Evolutionary conservation across 2,888 invertebrate genomes (phyloP).

Genomic region (Cheilosia impressa): DNA sequence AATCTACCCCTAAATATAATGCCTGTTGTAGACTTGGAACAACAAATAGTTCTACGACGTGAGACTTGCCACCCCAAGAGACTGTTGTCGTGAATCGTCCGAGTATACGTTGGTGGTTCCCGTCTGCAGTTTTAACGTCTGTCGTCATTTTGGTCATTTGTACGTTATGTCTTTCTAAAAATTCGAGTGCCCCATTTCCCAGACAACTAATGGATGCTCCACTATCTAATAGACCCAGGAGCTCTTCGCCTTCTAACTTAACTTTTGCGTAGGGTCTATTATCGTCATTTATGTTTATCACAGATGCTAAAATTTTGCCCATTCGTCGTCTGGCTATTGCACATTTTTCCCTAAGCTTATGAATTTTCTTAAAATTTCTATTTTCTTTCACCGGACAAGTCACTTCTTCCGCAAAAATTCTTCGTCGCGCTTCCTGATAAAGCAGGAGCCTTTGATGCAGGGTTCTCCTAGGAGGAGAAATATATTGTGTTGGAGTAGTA

Average conservation of each 20-base stretch:
- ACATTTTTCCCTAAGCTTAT: not conserved
- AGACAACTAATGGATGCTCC: constrained; percentile 8
- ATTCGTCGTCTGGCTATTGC: not conserved
- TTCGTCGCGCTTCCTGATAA: not conserved
- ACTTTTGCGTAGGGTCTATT: constrained; percentile 18
- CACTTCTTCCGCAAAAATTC: constrained; percentile 4
- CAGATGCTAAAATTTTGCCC: not conserved
- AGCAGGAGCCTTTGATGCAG: not conserved
- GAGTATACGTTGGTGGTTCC: not conserved
- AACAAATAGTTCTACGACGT: not conserved
- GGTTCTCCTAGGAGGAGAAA: too few relatives aligned
- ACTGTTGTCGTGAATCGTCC: not conserved
- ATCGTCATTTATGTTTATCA: constrained; percentile 10
- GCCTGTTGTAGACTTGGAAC: not conserved
- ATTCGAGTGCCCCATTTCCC: constrained; percentile 10
- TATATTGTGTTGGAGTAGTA: too few relatives aligned
- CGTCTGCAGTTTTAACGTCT: not conserved
- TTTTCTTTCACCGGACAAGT: not conserved
- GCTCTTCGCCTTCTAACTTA: not conserved
- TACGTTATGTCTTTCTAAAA: not conserved
- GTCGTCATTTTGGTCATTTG: not conserved
- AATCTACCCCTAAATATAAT: constrained; percentile 1
- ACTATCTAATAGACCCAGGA: constrained; percentile 11
- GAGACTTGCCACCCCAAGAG: not conserved
- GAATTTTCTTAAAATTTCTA: not conserved